Conservation (phyloP, 2,113 vertebrate genomes). For the Dasyurus viverrinus region DNA sequence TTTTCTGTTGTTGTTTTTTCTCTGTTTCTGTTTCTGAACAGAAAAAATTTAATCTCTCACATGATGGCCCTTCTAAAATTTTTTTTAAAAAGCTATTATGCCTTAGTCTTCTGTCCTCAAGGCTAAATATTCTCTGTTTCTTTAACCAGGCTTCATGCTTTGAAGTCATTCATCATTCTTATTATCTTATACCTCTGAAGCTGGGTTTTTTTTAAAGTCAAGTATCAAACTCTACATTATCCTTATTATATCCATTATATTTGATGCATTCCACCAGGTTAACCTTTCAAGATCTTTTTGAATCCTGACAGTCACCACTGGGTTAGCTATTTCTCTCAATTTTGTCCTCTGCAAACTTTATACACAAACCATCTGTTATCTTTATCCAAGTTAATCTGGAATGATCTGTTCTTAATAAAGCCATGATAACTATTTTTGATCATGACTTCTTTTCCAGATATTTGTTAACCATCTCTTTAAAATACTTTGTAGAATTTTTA, state of each 20-base stretch:
- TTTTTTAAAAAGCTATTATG: neutral
- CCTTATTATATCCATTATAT: neutral
- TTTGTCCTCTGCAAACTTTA: neutral
- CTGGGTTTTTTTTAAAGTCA: neutral
- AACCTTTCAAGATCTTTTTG: neutral
- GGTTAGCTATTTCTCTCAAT: neutral
- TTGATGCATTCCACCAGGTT: neutral
- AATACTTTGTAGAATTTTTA: neutral
- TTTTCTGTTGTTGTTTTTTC: too few species aligned
- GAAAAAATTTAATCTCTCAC: neutral
- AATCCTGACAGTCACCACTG: neutral
- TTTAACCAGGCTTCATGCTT: neutral
- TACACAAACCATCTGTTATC: neutral
- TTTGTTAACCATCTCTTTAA: neutral
- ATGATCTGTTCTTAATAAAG: neutral
- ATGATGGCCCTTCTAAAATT: neutral
- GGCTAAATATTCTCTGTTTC: neutral
- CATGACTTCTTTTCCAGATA: neutral
- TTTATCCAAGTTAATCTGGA: neutral
- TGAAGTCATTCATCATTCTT: neutral
- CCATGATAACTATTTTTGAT: neutral
- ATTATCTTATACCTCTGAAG: neutral
- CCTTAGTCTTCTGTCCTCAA: neutral
- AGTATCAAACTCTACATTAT: neutral
- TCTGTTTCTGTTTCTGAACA: neutral